Evolutionary conservation across 2,888 invertebrate species (phyloP), one percentile per base, ranked within the genome.

Genomic region (Pardosa pseudoannulata): DNA sequence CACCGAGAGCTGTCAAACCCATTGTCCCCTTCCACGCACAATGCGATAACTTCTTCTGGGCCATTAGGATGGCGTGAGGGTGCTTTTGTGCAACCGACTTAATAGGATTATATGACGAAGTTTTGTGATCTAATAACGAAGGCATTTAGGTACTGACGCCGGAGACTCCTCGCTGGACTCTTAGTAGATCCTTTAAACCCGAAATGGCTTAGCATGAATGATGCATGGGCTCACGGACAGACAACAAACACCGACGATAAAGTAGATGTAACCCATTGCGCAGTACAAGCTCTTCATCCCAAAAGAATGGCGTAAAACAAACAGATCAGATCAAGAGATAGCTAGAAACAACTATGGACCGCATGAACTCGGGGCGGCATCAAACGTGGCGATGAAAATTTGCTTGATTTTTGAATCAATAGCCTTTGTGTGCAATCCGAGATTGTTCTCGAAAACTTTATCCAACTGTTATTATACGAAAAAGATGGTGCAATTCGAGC

Each of bases 101-200:
- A 67, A 67, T 67, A 67, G 65, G 65, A 67, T 67, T 67, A 67
- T 16, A 7, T 16, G 65, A 19, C 16, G 11, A 67, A 67, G 27
- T 32, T 32, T 16, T 1, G 5, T 70, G 39, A 70, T 70, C 70
- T 23, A 70, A 39, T 39, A 28, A 41, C 1, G 1, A 13, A 11
- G 27, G 13, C 16, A 41, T 23, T n/a, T 70, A 16, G 16, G 39
- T 5, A 39, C 13, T 11, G 16, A 46, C 16, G 46, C 16, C 5
- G 16, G 16, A 16, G 16, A 16, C 9, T 2, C 16, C 56, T 56
- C n/a, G 7, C 56, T 56, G 6, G 41, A 11, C 13, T 2, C 6
- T 23, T 1, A 23, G 23, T 5, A 56, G 56, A 23, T 1, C 3
- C 36, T 5, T 36, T 9, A 36, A 36, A 36, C 36, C 5, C 6